Percentiles rank a stretch among this genome's conserved stretches.
Evolutionary conservation across 2,113 vertebrate species (phyloP).

Genomic region (Pachyramphus minor): DNA sequence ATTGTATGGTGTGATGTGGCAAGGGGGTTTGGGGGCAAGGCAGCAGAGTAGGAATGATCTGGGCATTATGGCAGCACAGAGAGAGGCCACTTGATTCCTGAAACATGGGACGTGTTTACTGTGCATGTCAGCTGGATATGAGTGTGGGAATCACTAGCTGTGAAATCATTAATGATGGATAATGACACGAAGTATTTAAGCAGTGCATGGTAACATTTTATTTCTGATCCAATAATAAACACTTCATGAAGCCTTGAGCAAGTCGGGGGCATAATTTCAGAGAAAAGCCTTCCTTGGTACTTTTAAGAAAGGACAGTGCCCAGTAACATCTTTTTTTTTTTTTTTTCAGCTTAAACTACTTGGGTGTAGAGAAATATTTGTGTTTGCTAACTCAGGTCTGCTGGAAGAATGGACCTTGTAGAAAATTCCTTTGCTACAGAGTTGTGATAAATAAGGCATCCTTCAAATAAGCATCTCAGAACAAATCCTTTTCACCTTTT

Average conservation of each 20-base stretch:
- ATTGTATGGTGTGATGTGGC: background rate
- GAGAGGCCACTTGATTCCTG: background rate
- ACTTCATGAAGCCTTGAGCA: background rate
- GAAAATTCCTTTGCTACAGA: background rate
- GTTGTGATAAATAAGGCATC: background rate
- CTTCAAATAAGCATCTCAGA: background rate
- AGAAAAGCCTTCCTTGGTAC: background rate
- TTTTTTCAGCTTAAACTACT: background rate
- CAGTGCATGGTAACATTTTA: background rate
- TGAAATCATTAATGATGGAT: background rate
- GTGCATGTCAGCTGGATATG: background rate
- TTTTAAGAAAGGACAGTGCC: background rate
- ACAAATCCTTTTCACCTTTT: conserved; percentile 6
- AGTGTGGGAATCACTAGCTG: background rate
- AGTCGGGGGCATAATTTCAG: background rate
- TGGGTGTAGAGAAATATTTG: background rate
- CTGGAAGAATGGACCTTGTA: background rate
- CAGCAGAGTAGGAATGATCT: background rate
- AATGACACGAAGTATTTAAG: background rate
- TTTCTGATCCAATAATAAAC: background rate
- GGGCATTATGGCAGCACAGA: background rate
- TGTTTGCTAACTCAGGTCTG: background rate
- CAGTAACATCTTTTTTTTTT: background rate
- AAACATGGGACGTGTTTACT: background rate
- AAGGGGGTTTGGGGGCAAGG: background rate